A percentile compares a stretch with the other conserved stretches of the same genome.
Evolutionary conservation across 2,797 vertebrate species (phyloP).

Genomic region (Gymnothorax javanicus): DNA sequence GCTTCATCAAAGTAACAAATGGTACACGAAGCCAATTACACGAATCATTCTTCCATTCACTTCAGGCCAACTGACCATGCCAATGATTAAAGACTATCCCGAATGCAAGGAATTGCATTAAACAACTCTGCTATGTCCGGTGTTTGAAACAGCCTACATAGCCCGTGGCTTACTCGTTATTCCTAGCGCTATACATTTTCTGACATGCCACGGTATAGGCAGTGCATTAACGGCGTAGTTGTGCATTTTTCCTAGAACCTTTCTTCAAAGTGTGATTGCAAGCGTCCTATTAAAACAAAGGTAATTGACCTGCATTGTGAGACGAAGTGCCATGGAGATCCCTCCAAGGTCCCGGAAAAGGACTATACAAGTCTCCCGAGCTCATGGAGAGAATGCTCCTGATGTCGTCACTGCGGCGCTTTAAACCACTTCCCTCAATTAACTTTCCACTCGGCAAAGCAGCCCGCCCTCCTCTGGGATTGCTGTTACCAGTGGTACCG

Average conservation of each 20-base stretch:
- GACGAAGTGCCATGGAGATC: neutral
- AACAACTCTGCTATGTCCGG: neutral
- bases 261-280: neutral
- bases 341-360: neutral
- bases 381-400: conserved; percentile 31
- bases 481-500: conserved; percentile 47
- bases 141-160: neutral
- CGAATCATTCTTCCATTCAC: neutral
- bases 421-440: conserved; percentile 51
- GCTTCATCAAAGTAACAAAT: conserved; percentile 17
- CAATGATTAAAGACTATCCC: neutral
- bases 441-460: conserved; percentile 54
- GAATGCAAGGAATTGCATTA: neutral
- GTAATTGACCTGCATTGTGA: conserved; percentile 1
- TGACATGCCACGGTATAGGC: too few relatives aligned
- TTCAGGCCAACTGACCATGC: neutral
- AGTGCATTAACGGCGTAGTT: neutral
- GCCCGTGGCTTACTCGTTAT: neutral
- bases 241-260: neutral
- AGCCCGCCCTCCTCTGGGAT: conserved; percentile 46
- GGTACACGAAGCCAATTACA: neutral
- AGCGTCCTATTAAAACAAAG: conserved; percentile 7
- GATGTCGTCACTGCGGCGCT: conserved; percentile 28
- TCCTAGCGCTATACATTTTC: neutral
- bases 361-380: neutral